Evolutionary conservation across 2,888 invertebrate species (phyloP).

Genomic region (Cosmopolites sordidus): DNA sequence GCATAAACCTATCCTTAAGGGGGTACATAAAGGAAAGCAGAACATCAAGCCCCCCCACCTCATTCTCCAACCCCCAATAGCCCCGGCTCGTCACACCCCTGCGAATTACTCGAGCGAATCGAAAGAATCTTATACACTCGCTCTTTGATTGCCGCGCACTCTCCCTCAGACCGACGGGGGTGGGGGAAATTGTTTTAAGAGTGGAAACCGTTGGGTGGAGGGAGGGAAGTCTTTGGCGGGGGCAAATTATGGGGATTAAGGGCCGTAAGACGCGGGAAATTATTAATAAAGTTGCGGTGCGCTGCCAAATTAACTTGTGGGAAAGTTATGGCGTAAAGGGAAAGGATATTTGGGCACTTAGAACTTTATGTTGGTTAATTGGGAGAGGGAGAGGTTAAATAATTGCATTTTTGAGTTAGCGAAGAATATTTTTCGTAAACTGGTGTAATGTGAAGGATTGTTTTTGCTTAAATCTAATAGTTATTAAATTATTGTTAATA

Average conservation of each 20-base stretch:
- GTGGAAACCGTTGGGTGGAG: conserved; percentile 1
- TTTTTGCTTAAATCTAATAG: too few relatives aligned
- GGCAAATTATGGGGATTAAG: conserved; percentile 23
- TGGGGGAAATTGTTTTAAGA: conserved; percentile 3
- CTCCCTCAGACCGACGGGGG: conserved; percentile 4
- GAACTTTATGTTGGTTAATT: background rate
- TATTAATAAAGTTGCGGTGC: conserved; percentile 25
- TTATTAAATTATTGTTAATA: too few relatives aligned
- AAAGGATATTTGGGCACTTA: conserved; percentile 1
- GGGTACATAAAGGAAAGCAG: background rate
- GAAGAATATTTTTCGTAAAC: too few relatives aligned
- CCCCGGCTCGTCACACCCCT: conserved; percentile 29
- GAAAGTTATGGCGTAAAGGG: conserved; percentile 5
- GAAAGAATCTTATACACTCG: conserved; percentile 42
- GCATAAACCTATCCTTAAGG: too few relatives aligned
- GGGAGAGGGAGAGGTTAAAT: too few relatives aligned
- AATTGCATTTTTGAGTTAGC: too few relatives aligned
- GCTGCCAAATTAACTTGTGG: conserved; percentile 24
- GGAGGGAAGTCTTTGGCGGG: background rate
- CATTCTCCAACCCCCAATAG: background rate
- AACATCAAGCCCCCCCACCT: background rate
- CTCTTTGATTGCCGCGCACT: conserved; percentile 38
- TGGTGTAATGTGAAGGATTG: too few relatives aligned
- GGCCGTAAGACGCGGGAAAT: conserved; percentile 22
- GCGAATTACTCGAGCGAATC: conserved; percentile 46